Evolutionary conservation across 2,888 invertebrate species (phyloP).

Genomic region (Morpho helenor): DNA sequence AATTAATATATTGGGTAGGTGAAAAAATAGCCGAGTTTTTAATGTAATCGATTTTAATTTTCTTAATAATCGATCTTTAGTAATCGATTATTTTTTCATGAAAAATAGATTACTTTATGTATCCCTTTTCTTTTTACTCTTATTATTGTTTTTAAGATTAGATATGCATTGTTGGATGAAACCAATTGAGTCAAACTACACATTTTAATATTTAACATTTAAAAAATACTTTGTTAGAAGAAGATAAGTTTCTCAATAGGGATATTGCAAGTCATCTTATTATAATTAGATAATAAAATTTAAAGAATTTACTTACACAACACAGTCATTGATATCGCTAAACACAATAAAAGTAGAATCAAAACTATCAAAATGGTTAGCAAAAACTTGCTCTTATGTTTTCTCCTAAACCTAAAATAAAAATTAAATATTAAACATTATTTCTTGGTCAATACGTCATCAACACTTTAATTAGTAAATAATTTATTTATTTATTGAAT

Average conservation of each 20-base stretch:
- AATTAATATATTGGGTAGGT: too few relatives aligned
- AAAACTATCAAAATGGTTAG: slow-evolving; percentile 68
- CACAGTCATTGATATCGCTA: slow-evolving; percentile 75
- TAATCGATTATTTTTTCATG: too few relatives aligned
- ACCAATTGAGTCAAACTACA: too few relatives aligned
- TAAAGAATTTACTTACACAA: slow-evolving; percentile 67
- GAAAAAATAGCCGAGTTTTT: too few relatives aligned
- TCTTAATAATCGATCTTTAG: too few relatives aligned
- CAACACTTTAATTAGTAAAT: not conserved
- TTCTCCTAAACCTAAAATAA: slow-evolving; percentile 80
- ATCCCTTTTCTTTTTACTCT: too few relatives aligned
- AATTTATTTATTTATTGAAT: not conserved
- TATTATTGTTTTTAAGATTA: too few relatives aligned
- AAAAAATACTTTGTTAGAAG: not conserved
- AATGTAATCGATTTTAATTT: too few relatives aligned
- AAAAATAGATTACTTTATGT: too few relatives aligned
- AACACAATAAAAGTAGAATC: slow-evolving; percentile 73
- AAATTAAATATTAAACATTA: not conserved
- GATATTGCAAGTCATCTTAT: not conserved
- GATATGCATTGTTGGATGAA: too few relatives aligned
- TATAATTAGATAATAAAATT: not conserved
- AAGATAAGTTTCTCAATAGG: not conserved
- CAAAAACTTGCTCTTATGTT: slow-evolving; percentile 78
- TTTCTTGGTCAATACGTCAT: not conserved
- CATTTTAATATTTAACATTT: too few relatives aligned